phyloP scores from a whole-genome alignment of 2,113 vertebrate genomes.

The Merops nubicus region DNA sequence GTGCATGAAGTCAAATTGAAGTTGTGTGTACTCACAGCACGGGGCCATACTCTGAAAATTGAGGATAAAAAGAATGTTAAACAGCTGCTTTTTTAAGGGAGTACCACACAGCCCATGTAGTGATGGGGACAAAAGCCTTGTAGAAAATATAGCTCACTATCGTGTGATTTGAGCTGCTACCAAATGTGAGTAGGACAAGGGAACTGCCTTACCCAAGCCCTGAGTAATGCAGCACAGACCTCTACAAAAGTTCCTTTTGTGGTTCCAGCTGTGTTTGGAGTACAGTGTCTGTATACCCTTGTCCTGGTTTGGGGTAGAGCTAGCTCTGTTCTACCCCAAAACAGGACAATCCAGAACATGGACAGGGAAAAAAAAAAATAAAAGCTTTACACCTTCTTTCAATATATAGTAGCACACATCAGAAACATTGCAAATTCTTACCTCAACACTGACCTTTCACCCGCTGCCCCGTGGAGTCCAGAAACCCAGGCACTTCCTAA shows the following conservation, averaged over 20 bases:
- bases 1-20: constrained; percentile 24
- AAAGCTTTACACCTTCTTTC: background rate
- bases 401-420: background rate
- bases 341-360: too few species aligned
- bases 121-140: background rate
- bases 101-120: background rate
- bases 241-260: background rate
- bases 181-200: accelerated
- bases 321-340: too few species aligned
- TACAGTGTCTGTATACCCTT: background rate
- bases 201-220: background rate
- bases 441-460: background rate
- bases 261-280: background rate
- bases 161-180: accelerated
- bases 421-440: background rate
- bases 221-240: accelerated
- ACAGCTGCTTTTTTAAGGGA: background rate
- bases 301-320: too few species aligned
- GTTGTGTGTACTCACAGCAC: background rate
- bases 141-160: background rate
- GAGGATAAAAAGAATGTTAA: background rate
- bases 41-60: background rate
- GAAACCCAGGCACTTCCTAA: background rate
- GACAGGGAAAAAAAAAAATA: background rate
- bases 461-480: background rate